Conservation (phyloP, 2,113 vertebrate species). For the Sturnira hondurensis region DNA sequence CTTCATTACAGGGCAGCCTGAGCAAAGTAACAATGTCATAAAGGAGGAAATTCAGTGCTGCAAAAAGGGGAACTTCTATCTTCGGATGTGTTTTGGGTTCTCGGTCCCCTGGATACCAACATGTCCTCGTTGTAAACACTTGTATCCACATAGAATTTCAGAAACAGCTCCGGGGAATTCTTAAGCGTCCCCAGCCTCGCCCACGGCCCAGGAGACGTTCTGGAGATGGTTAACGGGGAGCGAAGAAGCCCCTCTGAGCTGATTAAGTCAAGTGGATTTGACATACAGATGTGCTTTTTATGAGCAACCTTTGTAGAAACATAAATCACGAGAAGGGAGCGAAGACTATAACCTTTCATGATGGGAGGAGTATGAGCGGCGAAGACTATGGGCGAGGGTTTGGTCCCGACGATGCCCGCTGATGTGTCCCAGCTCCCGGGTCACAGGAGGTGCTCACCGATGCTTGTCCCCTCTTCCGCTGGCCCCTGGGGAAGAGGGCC, state of each 20-base stretch:
- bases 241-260: background rate
- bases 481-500: background rate
- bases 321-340: background rate
- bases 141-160: background rate
- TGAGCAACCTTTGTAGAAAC: background rate
- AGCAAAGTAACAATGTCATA: background rate
- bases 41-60: background rate
- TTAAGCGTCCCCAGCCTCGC: rapidly evolving
- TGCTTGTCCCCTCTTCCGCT: background rate
- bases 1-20: rapidly evolving
- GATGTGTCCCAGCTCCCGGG: background rate
- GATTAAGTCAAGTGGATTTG: background rate
- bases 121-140: background rate
- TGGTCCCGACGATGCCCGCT: rapidly evolving
- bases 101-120: rapidly evolving
- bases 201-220: rapidly evolving
- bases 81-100: background rate
- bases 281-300: background rate
- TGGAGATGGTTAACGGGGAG: background rate
- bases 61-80: background rate
- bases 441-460: rapidly evolving
- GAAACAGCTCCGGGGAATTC: background rate
- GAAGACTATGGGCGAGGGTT: background rate
- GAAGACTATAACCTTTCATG: background rate
- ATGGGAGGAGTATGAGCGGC: rapidly evolving